Base-by-base conservation (phyloP, 35 echinoderm and acorn worm genomes). In the Apostichopus californicus region DNA sequence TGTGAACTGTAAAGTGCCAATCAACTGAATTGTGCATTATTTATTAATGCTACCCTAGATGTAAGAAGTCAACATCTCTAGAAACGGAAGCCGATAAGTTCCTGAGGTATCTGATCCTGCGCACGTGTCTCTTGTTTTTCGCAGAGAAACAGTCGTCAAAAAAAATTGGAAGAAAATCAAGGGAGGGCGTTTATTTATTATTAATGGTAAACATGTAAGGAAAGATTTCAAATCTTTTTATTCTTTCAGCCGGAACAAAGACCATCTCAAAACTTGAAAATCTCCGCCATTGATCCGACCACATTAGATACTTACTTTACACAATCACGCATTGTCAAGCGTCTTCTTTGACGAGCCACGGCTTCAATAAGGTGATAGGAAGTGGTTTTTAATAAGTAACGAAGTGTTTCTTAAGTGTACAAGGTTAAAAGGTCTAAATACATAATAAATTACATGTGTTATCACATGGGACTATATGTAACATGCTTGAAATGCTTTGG, bases 371-470 rank as follows among this genome's bases (percentile, higher is more conserved):
- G 53, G 15, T 1, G 8, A 83, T 46, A 83, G 80, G 80, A 83
- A 56, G 80, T 83, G 46, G 46, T 53, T 18, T 46, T 83, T 46
- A 83, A 83, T 83, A 83, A 83, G 80, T 83, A 83, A 83, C 80
- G 80, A 83, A 15, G 64, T 68, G 34, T 46, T 46, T 46, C 34
- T 46, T 46, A 46, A 46, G 34, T 46, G 64, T 11, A 68, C 64
- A 68, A 68, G 64, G 13, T 68, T 68, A 18, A 11, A 68, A 68
- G 64, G 11, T 68, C 34, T 46, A 46, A 46, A 46, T 46, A 46
- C 2, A 46, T 46, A 46, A 46, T 46, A 46, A 46, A 46, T 46
- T 46, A 46, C 34, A 46, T 46, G 2, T 46, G 34, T 46, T 46
- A 46, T 3, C 3, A 46, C 2, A 46, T 3, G 34, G 34, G 34